Base-by-base conservation (phyloP, 1,140 invertebrate genomes). In the Belonocnema kinseyi region DNA sequence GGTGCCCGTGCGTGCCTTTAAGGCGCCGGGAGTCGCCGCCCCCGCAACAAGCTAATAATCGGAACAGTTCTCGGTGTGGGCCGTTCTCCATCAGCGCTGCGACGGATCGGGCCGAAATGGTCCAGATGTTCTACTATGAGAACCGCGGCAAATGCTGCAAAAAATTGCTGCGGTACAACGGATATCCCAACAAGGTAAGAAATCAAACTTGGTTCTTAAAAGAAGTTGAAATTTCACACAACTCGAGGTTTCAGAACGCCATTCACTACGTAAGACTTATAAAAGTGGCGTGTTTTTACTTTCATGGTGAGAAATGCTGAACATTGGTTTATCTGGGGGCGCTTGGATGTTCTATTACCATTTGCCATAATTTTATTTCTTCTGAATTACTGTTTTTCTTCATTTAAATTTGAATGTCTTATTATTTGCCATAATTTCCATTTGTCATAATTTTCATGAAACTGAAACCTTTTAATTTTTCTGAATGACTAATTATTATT, bases 81-180 rank as follows among this genome's bases (percentile, higher is more conserved):
- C 88, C 90, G 19, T 90, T 88, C 80, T 88, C 88, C 77, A 86
- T 90, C 73, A 88, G 88, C 80, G 84, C 85, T 75, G 85, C 86
- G 17, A 88, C 88, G 71, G 87, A 90, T 75, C 88, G 88, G 75
- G 82, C 90, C 74, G 89, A 91, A 54, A 93, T 94, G 93, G 94
- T 95, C 52, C 94, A 95, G 88, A 92, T 95, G 92, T 94, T 95
- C 87, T 95, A 95, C 85, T 95, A 95, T 81, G 94, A 95, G 85
- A 95, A 93, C 81, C 92, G 94, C 50, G 95, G 95, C 75, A 95
- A 95, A 84, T 94, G 94, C 85, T 95, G 94, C 89, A 93, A 93
- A 83, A 95, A 95, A 87, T 90, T 95, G 40, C 92, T 95, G 61
- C 92, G 93, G 85, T 94, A 95, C 91, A 94, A 95, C 87, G 95